Base-by-base conservation (phyloP, 2,888 invertebrate genomes). In the Nomada fabriciana region DNA sequence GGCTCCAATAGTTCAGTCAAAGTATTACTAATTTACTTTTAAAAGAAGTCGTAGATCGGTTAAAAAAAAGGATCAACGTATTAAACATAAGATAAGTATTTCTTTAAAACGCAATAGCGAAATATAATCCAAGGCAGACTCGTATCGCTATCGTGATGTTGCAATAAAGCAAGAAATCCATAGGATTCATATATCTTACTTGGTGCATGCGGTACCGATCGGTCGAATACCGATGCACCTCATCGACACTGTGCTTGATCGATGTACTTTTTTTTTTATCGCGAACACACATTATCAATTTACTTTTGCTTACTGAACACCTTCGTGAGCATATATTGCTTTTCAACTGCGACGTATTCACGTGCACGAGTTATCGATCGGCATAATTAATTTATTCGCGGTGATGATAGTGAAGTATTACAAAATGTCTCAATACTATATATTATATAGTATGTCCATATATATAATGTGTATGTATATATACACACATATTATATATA, bases 151-250 rank as follows among this genome's bases (percentile, higher is more conserved):
- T 78, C 63, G 65, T 74, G 81, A 80, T 36, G 75, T 72, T 79
- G 65, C 72, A 78, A 80, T 75, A 79, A 84, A 87, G 75, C 81
- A 67, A 75, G 59, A 88, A 88, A 88, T 88, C 88, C 88, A 88
- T 88, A 88, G 88, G 88, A 88, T 88, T 88, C 73, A 87, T 78
- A 79, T 61, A 73, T 68, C 68, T 61, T 76, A 71, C 59, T 71
- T 59, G 61, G 64, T 65, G 76, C 76, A 53, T 53, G 80, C 69
- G 75, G 61, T 77, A 68, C 29, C n/a, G n/a, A n/a, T n/a, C n/a
- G 57, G 57, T 4, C 11, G 13, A 52, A 80, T 74, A 82, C 76
- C 73, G 71, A 80, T 74, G 76, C 79, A 80, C 63, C 55, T 52
- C 50, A 67, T 74, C 68, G 82, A 71, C 78, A 80, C 43, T 68